A percentile compares a stretch with the other conserved stretches of the same genome.
Evolutionary conservation across 2,888 invertebrate species (phyloP).

Genomic region (Tipula vernalis): DNA sequence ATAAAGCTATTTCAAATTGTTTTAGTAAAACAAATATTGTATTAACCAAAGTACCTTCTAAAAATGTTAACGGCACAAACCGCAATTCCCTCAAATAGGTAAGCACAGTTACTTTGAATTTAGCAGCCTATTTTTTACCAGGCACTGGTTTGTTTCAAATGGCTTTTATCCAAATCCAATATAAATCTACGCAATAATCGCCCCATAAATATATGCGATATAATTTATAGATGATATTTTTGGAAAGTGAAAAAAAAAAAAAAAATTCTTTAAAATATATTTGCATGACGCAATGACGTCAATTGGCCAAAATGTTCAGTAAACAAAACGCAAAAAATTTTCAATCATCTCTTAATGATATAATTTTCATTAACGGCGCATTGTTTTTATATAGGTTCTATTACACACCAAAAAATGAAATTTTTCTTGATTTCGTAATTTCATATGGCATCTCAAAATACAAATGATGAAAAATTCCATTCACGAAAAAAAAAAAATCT

Average conservation of each 20-base stretch:
- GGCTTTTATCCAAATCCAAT: no score
- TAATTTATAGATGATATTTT: neutral
- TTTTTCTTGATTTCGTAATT: neutral
- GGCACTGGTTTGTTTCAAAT: no score
- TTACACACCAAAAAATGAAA: neutral
- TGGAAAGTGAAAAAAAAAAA: neutral
- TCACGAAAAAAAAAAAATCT: neutral
- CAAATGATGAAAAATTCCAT: neutral
- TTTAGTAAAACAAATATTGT: no score
- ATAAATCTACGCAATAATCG: no score
- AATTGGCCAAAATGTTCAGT: neutral
- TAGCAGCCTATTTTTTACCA: no score
- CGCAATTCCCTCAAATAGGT: no score
- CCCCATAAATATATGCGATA: no score
- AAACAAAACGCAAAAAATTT: neutral
- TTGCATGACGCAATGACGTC: neutral
- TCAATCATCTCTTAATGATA: neutral
- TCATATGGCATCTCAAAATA: neutral
- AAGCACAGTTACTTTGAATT: no score
- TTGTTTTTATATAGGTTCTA: neutral
- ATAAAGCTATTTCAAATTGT: no score
- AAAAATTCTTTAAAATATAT: neutral
- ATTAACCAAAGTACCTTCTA: no score
- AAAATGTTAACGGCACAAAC: no score
- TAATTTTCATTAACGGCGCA: neutral